These are phyloP conservation scores for Solea solea DNA, from an alignment of 2,113 vertebrate species.

Conservation along the genomic window DNA sequence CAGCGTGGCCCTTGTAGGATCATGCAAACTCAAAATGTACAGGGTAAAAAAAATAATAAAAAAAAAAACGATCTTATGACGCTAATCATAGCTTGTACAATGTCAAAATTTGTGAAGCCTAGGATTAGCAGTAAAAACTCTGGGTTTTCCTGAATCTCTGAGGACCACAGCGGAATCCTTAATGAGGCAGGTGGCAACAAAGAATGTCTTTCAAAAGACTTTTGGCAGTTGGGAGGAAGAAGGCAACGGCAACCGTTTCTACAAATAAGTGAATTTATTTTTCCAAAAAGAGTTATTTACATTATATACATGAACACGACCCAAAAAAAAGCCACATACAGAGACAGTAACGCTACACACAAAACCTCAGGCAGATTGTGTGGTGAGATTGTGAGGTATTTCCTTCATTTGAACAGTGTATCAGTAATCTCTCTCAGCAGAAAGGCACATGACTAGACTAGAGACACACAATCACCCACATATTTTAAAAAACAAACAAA, in stretches of 20 bases:
- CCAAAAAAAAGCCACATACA: slow-evolving; percentile 51
- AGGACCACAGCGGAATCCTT: neutral
- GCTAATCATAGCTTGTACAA: too few relatives aligned
- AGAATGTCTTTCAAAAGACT: neutral
- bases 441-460: slow-evolving; percentile 68
- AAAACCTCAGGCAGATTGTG: slow-evolving; percentile 38
- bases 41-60: too few relatives aligned
- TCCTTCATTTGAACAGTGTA: slow-evolving; percentile 66
- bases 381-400: slow-evolving; percentile 36
- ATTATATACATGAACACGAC: slow-evolving; percentile 73
- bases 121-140: neutral
- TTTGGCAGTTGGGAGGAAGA: neutral
- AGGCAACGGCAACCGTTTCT: slow-evolving; percentile 13
- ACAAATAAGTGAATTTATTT: slow-evolving; percentile 75
- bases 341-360: slow-evolving; percentile 53
- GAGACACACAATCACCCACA: slow-evolving; percentile 19
- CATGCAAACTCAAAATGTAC: too few relatives aligned
- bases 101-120: too few relatives aligned
- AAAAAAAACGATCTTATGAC: too few relatives aligned
- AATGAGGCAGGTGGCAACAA: neutral
- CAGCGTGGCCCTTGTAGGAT: too few relatives aligned
- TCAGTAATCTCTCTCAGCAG: slow-evolving; percentile 74
- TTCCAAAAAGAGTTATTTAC: slow-evolving; percentile 73
- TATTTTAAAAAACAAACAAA: slow-evolving; percentile 23
- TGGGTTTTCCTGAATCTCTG: neutral